Conservation (phyloP, 2,113 vertebrate species). For the Mustelus asterias region DNA sequence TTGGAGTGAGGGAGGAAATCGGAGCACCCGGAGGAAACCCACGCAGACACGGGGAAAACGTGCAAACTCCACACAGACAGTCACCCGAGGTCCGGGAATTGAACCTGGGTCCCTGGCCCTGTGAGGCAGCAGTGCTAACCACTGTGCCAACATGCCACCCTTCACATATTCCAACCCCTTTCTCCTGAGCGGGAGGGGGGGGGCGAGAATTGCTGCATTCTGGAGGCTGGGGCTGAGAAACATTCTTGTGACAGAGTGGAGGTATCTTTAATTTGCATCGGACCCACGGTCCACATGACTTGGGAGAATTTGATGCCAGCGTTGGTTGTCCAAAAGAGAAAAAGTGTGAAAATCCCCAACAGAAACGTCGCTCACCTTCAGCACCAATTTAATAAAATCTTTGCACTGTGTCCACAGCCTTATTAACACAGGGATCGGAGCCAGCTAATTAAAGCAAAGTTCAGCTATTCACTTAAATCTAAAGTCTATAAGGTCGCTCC, state of each 20-base stretch:
- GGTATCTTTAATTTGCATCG: neutral
- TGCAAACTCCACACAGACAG: too few species aligned
- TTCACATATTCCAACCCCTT: neutral
- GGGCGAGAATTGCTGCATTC: too few species aligned
- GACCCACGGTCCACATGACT: neutral
- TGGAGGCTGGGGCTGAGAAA: neutral
- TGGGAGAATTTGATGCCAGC: neutral
- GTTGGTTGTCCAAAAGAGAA: neutral
- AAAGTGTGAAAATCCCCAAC: neutral
- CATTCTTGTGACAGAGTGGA: neutral
- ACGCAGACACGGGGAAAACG: too few species aligned
- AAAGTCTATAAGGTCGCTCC: neutral
- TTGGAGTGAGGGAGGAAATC: too few species aligned
- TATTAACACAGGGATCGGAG: neutral
- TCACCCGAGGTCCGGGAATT: too few species aligned
- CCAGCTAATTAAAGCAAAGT: conserved; percentile 5
- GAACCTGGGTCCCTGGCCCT: too few species aligned
- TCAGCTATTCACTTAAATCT: conserved; percentile 5
- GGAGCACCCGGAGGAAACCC: too few species aligned
- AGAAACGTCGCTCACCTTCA: neutral
- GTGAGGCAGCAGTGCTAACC: too few species aligned
- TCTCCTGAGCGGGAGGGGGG: neutral
- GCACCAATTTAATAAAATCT: neutral
- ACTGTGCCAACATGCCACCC: too few species aligned
- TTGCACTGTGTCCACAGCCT: neutral